Conservation (phyloP, 2,113 vertebrate genomes). For the Poeciliopsis retropinna region DNA sequence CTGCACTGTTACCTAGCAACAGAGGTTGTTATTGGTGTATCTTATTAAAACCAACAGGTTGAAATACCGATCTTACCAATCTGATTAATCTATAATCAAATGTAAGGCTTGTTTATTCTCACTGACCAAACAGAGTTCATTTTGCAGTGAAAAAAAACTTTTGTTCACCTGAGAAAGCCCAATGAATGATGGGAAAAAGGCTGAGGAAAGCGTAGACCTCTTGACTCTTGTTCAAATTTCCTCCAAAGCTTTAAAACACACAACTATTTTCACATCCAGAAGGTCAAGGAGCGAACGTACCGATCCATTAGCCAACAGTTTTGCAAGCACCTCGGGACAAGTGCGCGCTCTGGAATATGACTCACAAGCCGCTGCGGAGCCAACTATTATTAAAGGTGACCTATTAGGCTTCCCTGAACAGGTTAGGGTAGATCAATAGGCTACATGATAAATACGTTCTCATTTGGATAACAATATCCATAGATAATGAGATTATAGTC, state of each 20-base stretch:
- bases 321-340: slow-evolving; percentile 39
- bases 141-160: neutral
- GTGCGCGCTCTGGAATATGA: slow-evolving; percentile 31
- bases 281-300: slow-evolving; percentile 21
- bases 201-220: slow-evolving; percentile 10
- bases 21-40: too few species aligned
- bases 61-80: too few species aligned
- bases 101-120: too few species aligned
- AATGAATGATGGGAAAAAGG: neutral
- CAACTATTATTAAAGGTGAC: slow-evolving; percentile 19
- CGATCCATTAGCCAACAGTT: slow-evolving; percentile 39
- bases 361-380: slow-evolving; percentile 8
- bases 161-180: too few species aligned
- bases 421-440: too few species aligned
- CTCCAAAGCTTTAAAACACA: neutral
- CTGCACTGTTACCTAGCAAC: too few species aligned
- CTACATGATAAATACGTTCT: too few species aligned
- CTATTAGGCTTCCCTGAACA: too few species aligned
- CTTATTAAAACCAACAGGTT: too few species aligned
- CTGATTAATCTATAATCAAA: too few species aligned
- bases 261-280: slow-evolving; percentile 29
- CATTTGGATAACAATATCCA: too few species aligned
- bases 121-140: neutral
- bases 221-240: slow-evolving; percentile 23
- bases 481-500: too few species aligned